These are phyloP conservation scores for Lepus americanus DNA, from an alignment of 2,113 vertebrate species.

Conservation along the genomic window DNA sequence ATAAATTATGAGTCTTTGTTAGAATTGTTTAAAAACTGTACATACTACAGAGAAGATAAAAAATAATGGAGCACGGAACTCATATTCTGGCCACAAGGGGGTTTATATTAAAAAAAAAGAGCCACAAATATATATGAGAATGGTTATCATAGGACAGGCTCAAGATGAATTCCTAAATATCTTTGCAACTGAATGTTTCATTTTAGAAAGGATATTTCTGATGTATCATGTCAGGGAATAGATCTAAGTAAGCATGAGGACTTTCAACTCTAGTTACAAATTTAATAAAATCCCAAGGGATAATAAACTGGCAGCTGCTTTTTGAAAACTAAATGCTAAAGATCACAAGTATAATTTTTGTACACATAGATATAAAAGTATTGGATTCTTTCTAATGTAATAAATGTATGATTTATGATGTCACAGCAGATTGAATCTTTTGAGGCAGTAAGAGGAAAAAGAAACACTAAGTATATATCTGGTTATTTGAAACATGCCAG, in stretches of 20 bases:
- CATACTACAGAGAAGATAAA: neutral
- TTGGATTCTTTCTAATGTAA: slow-evolving; percentile 78
- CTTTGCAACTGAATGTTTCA: neutral
- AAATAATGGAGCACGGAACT: neutral
- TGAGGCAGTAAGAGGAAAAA: slow-evolving; percentile 70
- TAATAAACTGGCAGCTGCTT: slow-evolving; percentile 84
- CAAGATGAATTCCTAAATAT: neutral
- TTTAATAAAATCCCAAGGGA: slow-evolving; percentile 85
- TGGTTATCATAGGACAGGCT: neutral
- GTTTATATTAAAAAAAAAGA: neutral
- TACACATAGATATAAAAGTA: slow-evolving; percentile 80
- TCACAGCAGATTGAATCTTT: slow-evolving; percentile 81
- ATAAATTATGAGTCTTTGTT: neutral
- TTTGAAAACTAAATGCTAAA: slow-evolving; percentile 88
- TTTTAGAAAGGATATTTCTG: slow-evolving; percentile 74
- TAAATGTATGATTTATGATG: slow-evolving; percentile 79
- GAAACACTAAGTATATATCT: slow-evolving; percentile 1
- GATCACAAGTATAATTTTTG: slow-evolving; percentile 84
- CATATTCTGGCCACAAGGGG: neutral
- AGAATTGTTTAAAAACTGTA: slow-evolving; percentile 44
- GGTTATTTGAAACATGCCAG: slow-evolving; percentile 74
- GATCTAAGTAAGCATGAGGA: slow-evolving; percentile 80
- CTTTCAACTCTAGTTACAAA: slow-evolving; percentile 84
- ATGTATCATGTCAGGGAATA: slow-evolving; percentile 80
- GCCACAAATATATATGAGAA: neutral